A percentile compares a stretch with the other conserved stretches of the same genome.
These are phyloP conservation scores for Thysanoteuthis rhombus DNA, from an alignment of 2,888 invertebrate genomes.

Conservation along the genomic window DNA sequence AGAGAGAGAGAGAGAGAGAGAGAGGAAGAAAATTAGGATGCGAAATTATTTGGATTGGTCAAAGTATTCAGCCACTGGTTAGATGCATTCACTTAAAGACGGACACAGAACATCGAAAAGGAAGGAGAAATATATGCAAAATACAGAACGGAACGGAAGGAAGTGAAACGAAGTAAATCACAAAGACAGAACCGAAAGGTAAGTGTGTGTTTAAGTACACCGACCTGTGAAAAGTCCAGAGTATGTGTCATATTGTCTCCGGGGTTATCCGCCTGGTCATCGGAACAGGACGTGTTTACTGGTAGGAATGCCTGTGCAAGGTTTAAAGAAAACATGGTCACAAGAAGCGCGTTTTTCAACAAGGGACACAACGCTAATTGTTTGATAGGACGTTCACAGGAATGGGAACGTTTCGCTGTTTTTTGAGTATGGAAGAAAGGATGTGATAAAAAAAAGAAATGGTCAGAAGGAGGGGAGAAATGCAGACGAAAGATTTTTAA, in stretches of 20 bases:
- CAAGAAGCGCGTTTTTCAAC: background rate
- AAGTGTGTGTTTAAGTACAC: background rate
- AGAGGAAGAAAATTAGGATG: background rate
- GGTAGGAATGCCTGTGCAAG: constrained; percentile 24
- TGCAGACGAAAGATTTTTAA: background rate
- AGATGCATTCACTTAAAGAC: background rate
- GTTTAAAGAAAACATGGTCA: constrained; percentile 1
- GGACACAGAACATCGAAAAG: background rate
- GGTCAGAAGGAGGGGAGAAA: background rate
- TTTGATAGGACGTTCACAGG: background rate
- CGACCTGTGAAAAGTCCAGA: constrained; percentile 27
- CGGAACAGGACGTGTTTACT: constrained; percentile 30
- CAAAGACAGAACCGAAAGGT: background rate
- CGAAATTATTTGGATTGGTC: background rate
- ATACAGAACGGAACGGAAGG: background rate
- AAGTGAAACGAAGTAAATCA: background rate
- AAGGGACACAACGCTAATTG: background rate
- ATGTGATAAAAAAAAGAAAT: background rate
- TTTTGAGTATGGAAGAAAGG: background rate
- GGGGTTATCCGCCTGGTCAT: constrained; percentile 30
- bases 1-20: background rate
- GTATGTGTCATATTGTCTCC: constrained; percentile 25
- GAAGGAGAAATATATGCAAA: background rate
- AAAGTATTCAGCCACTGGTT: background rate
- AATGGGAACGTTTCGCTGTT: background rate